These are phyloP conservation scores for Rhabdornis inornatus DNA, from an alignment of 2,113 vertebrate species.

Conservation along the genomic window DNA sequence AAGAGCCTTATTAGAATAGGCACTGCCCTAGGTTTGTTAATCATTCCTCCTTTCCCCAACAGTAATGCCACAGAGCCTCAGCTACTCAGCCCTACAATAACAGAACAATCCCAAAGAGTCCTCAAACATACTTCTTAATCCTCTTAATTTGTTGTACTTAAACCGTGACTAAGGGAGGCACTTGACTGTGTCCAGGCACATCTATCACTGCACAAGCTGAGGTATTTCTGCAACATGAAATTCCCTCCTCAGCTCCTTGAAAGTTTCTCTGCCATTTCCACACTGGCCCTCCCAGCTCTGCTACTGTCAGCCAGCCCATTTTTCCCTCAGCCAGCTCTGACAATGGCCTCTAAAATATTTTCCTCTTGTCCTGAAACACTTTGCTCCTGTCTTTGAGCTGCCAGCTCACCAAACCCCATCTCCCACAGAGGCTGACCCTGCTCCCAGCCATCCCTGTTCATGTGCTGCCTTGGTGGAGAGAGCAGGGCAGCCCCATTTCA, in stretches of 20 bases:
- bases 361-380: neutral
- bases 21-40: neutral
- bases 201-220: neutral
- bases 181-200: neutral
- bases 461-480: neutral
- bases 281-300: neutral
- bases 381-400: neutral
- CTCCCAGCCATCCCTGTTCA: neutral
- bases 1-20: neutral
- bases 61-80: neutral
- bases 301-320: neutral
- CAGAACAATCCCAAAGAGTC: neutral
- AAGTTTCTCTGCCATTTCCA: neutral
- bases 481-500: neutral
- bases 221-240: rapidly evolving
- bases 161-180: neutral
- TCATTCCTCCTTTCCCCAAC: neutral
- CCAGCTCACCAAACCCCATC: neutral
- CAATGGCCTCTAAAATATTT: neutral
- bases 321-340: neutral
- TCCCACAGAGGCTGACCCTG: neutral
- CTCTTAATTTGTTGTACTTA: neutral
- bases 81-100: neutral
- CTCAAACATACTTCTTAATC: neutral
- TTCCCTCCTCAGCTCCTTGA: neutral